Base-by-base conservation (phyloP, 2,888 invertebrate genomes). In the Bembecia ichneumoniformis region DNA sequence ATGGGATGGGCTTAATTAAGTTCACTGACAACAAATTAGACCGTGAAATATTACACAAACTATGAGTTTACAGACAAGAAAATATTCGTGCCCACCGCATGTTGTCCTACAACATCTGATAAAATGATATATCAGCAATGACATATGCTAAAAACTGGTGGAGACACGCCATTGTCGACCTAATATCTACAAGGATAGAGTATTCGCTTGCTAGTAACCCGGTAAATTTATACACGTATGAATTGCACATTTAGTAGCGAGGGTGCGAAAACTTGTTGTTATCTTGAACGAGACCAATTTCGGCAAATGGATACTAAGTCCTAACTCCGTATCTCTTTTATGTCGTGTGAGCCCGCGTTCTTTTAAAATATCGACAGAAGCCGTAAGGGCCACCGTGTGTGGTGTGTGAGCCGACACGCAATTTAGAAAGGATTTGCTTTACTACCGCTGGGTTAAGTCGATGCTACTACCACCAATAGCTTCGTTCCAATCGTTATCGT, bases 231-330 rank as follows among this genome's bases (percentile, higher is more conserved):
- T 76, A 77, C 82, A 78, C 77, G 73, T 80, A 84, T 86, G 84
- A 84, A 84, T 82, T 82, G 81, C 84, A 78, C 84, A 83, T 84
- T 87, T 84, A 77, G 80, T 74, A 66, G 73, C 71, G 83, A 86
- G 86, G 84, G 87, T 83, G 86, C 79, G 87, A 87, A 81, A 84
- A 84, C 79, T 86, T 86, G 84, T 83, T 84, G 84, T 84, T 87
- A 87, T 87, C 87, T 84, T 68, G 71, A 79, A 82, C 77, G 79
- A 81, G 81, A 72, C 87, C 87, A 87, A 88, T 88, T 87, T 87
- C 82, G 69, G 77, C 82, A 86, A 88, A 88, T 87, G 87, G 87
- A 84, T 84, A 87, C 86, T 86, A 84, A 86, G 87, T 86, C 83
- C 84, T 82, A 79, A 80, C 79, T 74, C 73, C 82, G 82, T 84